Evolutionary conservation across 1,140 invertebrate species (phyloP).

Genomic region (Argopecten irradians): DNA sequence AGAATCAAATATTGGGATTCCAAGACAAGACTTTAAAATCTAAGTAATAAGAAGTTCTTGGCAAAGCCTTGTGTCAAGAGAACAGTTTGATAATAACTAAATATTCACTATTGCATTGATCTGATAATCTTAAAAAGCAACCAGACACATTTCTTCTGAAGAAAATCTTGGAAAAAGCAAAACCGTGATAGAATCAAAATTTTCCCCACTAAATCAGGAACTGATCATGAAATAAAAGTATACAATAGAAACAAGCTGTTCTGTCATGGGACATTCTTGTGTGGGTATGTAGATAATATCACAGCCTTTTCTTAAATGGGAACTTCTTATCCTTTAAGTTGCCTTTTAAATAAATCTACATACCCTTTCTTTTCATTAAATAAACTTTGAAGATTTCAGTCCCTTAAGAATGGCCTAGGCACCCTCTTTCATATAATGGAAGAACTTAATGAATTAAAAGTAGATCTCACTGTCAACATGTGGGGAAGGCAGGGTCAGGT

Average conservation of each 20-base stretch:
- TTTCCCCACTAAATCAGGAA: neutral
- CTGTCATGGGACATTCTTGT: neutral
- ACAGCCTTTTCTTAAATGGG: neutral
- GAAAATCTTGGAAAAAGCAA: neutral
- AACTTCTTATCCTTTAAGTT: constrained; percentile 2
- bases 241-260: neutral
- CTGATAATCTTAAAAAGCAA: neutral
- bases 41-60: neutral
- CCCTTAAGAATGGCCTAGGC: neutral
- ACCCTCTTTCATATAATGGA: neutral
- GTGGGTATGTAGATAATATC: neutral
- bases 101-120: neutral
- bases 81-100: neutral
- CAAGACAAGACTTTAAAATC: neutral
- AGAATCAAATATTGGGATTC: neutral
- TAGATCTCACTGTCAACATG: neutral
- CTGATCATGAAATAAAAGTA: neutral
- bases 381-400: neutral
- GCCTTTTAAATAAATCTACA: constrained; percentile 10
- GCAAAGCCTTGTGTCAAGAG: neutral
- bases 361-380: constrained; percentile 1
- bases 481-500: neutral
- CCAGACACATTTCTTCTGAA: neutral
- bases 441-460: neutral
- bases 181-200: neutral